Conservation (phyloP, 2,113 vertebrate species). For the Tetrao urogallus region DNA sequence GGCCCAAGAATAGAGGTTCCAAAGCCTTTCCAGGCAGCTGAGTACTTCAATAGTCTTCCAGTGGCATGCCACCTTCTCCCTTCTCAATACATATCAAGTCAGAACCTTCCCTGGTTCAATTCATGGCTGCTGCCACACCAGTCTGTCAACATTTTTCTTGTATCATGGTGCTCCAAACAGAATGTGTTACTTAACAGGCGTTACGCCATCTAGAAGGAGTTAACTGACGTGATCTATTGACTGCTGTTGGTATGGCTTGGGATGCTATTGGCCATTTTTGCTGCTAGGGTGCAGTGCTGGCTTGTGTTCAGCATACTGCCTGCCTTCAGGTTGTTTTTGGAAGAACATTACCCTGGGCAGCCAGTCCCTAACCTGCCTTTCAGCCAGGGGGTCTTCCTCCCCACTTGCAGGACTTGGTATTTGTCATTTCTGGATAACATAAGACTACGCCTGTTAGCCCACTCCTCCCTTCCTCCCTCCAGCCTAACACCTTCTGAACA, state of each 20-base stretch:
- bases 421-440: neutral
- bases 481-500: neutral
- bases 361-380: neutral
- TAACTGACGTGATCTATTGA: neutral
- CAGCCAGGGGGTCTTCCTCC: neutral
- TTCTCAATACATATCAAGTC: neutral
- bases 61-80: rapidly evolving
- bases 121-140: rapidly evolving
- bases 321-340: neutral
- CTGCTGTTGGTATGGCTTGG: neutral
- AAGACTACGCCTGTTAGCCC: neutral
- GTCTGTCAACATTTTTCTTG: neutral
- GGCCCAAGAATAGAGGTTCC: neutral
- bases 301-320: neutral
- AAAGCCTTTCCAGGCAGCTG: neutral
- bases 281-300: neutral
- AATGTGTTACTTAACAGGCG: neutral
- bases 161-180: neutral
- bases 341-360: neutral
- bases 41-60: neutral
- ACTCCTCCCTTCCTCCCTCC: neutral
- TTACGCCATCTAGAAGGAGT: neutral
- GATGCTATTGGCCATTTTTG: neutral
- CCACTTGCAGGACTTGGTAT: neutral
- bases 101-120: neutral